Base-by-base conservation (phyloP, 2,113 vertebrate species). In the Pungitius pungitius region DNA sequence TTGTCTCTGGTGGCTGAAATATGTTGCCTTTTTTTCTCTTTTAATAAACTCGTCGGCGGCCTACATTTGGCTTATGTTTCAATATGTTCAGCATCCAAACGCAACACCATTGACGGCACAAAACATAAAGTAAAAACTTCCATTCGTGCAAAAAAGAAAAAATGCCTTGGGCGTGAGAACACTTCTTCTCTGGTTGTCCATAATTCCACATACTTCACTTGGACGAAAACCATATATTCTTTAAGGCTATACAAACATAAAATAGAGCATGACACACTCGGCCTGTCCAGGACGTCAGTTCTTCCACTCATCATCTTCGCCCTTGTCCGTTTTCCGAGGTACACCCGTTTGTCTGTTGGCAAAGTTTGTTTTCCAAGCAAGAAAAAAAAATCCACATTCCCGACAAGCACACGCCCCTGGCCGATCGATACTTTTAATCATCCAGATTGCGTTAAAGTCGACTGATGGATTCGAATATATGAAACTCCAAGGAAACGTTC, bases 171-270 rank as follows among this genome's bases (percentile, higher is more conserved):
- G 87, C 85, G 92, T 94, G 95, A 96, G 96, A 97, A 95, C 95
- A 96, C 95, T 96, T 96, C 95, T 96, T 96, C 95, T 96, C 91
- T 89, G 92, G 93, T 94, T 94, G 93, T 94, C 92, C 95, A 93
- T 90, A 93, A 94, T 93, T 87, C 87, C 94, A 95, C 91, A 93
- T 78, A 95, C 91, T 94, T 94, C 91, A 95, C 92, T 92, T 92
- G 93, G 93, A 94, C 92, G 85, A 88, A 94, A 95, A 94, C 90
- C 90, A 86, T 90, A 85, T 86, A 93, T 91, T 84, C 89, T 93
- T 92, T 96, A 96, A 97, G 96, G 95, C 95, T 96, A 94, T 93
- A 96, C 95, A 96, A 94, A 98, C 95, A 96, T 94, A 94, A 95
- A 94, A 94, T 91, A 95, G 94, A 96, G 92, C 90, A 93, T 91